Evolutionary conservation across 2,797 vertebrate species (phyloP).

Genomic region (Poecilia velifera): DNA sequence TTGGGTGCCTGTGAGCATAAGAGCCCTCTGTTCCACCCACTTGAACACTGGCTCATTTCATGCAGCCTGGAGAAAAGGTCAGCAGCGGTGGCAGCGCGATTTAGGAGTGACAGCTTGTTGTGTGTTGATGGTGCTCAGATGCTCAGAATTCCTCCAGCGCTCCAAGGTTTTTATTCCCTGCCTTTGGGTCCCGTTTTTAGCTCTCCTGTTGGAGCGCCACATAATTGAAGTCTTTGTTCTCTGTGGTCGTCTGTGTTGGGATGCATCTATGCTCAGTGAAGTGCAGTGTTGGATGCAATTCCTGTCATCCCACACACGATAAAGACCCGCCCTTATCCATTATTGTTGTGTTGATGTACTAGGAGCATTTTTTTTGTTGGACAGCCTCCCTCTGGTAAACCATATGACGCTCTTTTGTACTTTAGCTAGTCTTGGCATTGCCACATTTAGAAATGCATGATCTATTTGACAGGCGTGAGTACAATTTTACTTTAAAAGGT

Average conservation of each 20-base stretch:
- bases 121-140: constrained; percentile 58
- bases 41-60: constrained; percentile 74
- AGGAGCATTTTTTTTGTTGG: constrained; percentile 16
- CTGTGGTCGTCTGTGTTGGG: constrained; percentile 53
- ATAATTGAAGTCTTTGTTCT: constrained; percentile 81
- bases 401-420: not conserved
- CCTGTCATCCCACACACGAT: no score
- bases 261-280: constrained; percentile 45
- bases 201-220: constrained; percentile 66
- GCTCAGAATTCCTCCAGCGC: constrained; percentile 73
- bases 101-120: constrained; percentile 67
- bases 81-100: constrained; percentile 37
- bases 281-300: constrained; percentile 35
- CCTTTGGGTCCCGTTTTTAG: constrained; percentile 74
- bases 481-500: constrained; percentile 3
- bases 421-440: not conserved
- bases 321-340: constrained; percentile 45
- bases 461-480: constrained; percentile 25
- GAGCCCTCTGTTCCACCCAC: constrained; percentile 70
- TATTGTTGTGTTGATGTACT: constrained; percentile 33
- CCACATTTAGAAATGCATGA: not conserved
- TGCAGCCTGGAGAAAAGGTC: constrained; percentile 65
- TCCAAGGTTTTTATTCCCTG: constrained; percentile 70
- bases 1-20: constrained; percentile 57
- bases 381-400: not conserved